Conservation (phyloP, 92 coral and sea anemone species). For the Parazoanthus swiftii region DNA sequence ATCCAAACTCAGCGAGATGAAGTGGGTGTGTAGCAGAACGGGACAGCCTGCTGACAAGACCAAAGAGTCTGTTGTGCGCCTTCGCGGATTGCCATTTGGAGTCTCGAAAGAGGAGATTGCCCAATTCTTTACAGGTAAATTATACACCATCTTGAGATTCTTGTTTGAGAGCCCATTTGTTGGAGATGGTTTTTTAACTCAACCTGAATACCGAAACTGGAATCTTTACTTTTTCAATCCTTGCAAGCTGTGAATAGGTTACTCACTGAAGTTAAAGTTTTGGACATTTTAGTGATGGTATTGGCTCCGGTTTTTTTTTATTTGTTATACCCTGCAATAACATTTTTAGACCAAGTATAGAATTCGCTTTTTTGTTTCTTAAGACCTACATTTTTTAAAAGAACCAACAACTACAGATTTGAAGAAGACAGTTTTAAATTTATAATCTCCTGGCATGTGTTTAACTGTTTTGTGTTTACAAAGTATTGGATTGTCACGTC, state of each 20-base stretch:
- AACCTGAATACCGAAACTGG: not conserved
- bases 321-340: no score
- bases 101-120: constrained; percentile 96
- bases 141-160: not conserved
- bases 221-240: no score
- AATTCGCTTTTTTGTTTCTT: no score
- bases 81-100: constrained; percentile 93
- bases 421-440: no score
- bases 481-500: not conserved
- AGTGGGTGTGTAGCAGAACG: constrained; percentile 88
- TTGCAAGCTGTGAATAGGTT: no score
- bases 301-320: no score
- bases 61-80: constrained; percentile 83
- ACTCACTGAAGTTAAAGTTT: no score
- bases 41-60: constrained; percentile 80
- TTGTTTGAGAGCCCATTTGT: not conserved
- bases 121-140: constrained; percentile 90
- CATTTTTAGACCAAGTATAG: no score
- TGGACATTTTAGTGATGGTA: no score
- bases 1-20: constrained; percentile 93
- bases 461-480: not conserved
- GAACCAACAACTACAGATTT: no score
- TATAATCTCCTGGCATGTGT: no score
- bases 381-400: no score
- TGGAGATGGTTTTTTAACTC: not conserved